Evolutionary conservation across 2,113 vertebrate species (phyloP), one percentile per base, ranked within the genome.

Genomic region (Chitala chitala): DNA sequence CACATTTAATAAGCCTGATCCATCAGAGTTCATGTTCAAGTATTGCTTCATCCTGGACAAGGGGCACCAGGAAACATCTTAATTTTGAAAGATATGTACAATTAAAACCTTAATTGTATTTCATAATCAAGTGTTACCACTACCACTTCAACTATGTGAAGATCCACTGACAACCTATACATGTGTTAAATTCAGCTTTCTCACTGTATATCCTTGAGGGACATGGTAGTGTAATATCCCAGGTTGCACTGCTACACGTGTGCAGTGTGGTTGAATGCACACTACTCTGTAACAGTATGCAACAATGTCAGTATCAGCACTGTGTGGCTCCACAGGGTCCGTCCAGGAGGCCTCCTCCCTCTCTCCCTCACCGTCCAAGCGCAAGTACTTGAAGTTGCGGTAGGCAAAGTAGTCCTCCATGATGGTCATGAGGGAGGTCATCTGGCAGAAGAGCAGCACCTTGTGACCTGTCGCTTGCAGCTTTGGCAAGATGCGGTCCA

Each of bases 401-500:
- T 94, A 98, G 0, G 93, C 93, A 3, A 99, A 98, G 74, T 98
- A 99, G 56, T 99, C 97, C 72, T 99, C 97, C 97, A 99, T 98
- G 87, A 99, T 98, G 80, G 96, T 99, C 97, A 99, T 99, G 76
- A 98, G 93, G 0, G 96, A 88, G 50, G 97, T 99, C 97, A 99
- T 99, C 81, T 99, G 97, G 87, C 96, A 99, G 88, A 99, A 99
- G 0, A 99, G 97, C 84, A 98, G 92, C 86, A 99, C 97, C 84
- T 97, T 98, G 86, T 99, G 97, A 83, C 93, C 89, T 82, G 96
- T 98, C 79, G 92, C 94, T 13, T 94, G 84, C 6, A 99, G 91
- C 48, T 99, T 99, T 78, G 97, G 96, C 29, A 99, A 89, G 68
- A 99, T 99, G 1, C 97, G 85, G 72, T 99, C 97, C 1, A 99